Conservation (phyloP, 2,888 invertebrate genomes). For the Acanthosoma haemorrhoidale region DNA sequence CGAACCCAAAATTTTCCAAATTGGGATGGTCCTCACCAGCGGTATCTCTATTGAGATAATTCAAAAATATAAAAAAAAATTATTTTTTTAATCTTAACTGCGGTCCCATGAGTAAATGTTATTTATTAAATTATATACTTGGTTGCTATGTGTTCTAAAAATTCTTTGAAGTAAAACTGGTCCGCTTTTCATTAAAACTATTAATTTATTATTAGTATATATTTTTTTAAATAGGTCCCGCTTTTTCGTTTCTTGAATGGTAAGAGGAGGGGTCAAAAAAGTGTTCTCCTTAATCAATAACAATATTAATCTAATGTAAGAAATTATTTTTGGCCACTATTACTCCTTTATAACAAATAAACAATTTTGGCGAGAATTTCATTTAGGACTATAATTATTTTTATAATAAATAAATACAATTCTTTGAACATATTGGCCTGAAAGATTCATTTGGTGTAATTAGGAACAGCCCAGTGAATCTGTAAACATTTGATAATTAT, state of each 20-base stretch:
- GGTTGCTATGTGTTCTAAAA: neutral
- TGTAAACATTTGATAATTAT: too few species aligned
- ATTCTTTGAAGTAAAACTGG: neutral
- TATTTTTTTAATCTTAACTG: conserved; percentile 11
- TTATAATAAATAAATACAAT: too few species aligned
- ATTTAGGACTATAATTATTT: too few species aligned
- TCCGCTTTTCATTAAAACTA: neutral
- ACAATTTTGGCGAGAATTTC: too few species aligned
- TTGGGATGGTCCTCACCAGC: conserved; percentile 22
- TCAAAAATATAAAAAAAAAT: neutral
- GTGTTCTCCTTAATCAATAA: too few species aligned
- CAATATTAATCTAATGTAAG: too few species aligned
- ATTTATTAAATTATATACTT: neutral
- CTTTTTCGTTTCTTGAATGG: neutral
- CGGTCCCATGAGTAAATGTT: neutral
- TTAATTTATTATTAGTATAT: neutral
- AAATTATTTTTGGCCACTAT: too few species aligned
- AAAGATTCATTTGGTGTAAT: too few species aligned
- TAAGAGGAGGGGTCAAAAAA: neutral
- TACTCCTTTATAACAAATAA: too few species aligned
- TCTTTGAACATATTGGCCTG: too few species aligned
- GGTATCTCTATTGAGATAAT: neutral
- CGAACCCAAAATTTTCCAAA: neutral
- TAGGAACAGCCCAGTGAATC: too few species aligned
- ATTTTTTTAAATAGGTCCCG: neutral